Percentiles rank a stretch among this genome's conserved stretches.
phyloP scores from a whole-genome alignment of 92 coral and sea anemone species.

The Epizoanthus illoricatus region DNA sequence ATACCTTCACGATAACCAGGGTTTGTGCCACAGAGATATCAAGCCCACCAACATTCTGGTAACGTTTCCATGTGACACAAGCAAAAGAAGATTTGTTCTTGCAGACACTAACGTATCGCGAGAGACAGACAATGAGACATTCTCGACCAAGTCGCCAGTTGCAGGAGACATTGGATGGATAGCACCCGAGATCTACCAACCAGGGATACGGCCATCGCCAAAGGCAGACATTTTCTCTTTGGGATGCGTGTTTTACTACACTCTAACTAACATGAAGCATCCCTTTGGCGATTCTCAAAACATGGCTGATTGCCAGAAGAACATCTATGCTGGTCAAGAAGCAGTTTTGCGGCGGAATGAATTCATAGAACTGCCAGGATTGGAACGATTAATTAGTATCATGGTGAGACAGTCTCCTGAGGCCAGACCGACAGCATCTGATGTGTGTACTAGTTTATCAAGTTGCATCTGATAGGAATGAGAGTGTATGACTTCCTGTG shows the following conservation, averaged over 20 bases:
- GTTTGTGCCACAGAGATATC: slow-evolving; percentile 19
- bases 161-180: slow-evolving; percentile 33
- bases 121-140: slow-evolving; percentile 8
- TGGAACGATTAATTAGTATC: not conserved
- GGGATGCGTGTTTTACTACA: slow-evolving; percentile 35
- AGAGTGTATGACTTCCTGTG: no score
- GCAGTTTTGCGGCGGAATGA: not conserved
- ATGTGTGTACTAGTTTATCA: not conserved
- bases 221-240: slow-evolving; percentile 33
- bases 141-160: slow-evolving; percentile 18
- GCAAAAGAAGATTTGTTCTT: slow-evolving; percentile 31
- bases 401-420: slow-evolving; percentile 27
- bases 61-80: not conserved
- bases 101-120: slow-evolving; percentile 22
- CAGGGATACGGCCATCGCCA: not conserved
- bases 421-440: not conserved
- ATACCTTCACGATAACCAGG: slow-evolving; percentile 21
- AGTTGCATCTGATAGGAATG: no score
- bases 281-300: slow-evolving; percentile 14
- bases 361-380: slow-evolving; percentile 2
- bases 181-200: slow-evolving; percentile 23
- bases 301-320: slow-evolving; percentile 18
- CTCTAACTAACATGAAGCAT: slow-evolving; percentile 26
- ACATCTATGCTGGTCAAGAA: slow-evolving; percentile 4
- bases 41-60: slow-evolving; percentile 25